These are phyloP conservation scores for Brachyalestes nurse DNA, from an alignment of 2,797 vertebrate species.

Conservation along the genomic window DNA sequence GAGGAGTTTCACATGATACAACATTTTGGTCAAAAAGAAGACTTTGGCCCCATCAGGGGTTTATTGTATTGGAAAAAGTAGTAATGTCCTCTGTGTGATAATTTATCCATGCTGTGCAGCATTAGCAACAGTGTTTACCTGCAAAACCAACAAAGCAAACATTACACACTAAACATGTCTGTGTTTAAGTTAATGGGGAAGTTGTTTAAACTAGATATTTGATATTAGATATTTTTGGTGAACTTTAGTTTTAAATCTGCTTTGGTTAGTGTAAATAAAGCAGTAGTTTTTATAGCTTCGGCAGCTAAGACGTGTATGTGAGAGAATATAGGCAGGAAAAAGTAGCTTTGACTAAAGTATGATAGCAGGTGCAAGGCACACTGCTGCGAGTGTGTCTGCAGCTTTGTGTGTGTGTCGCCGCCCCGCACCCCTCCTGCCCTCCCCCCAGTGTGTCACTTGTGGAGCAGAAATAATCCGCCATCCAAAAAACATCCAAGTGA, in stretches of 20 bases:
- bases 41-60: not conserved
- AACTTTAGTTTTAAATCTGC: not conserved
- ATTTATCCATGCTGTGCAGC: not conserved
- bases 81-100: not conserved
- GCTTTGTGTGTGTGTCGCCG: not conserved
- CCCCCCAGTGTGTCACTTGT: not conserved
- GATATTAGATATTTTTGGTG: not conserved
- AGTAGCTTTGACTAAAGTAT: not conserved
- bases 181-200: not conserved
- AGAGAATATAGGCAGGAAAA: not conserved
- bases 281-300: not conserved
- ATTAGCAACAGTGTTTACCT: not conserved
- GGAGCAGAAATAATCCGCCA: not conserved
- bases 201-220: not conserved
- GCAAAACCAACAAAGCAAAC: not conserved
- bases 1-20: not conserved
- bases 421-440: too few relatives aligned
- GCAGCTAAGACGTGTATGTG: not conserved
- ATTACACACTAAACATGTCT: not conserved
- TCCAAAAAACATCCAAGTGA: not conserved
- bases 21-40: too few relatives aligned
- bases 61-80: not conserved
- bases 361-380: not conserved
- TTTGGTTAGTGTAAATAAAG: not conserved
- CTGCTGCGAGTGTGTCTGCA: not conserved